These are phyloP conservation scores for Nothoprocta pentlandii DNA, from an alignment of 2,113 vertebrate species.

Conservation along the genomic window DNA sequence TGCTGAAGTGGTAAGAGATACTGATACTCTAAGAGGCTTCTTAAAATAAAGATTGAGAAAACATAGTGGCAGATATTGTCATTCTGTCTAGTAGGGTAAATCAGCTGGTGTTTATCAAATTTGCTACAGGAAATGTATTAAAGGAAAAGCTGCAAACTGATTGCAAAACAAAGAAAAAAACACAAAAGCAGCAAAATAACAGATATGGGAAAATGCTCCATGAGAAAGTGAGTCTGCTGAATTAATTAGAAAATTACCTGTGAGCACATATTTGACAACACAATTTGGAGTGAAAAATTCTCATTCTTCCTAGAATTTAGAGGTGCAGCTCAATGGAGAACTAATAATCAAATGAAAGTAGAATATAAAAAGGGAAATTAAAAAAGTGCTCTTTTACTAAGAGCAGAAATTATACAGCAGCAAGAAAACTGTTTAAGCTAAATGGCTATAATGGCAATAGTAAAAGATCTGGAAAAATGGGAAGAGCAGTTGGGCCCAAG, in stretches of 20 bases:
- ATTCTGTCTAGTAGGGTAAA: neutral
- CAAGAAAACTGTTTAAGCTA: neutral
- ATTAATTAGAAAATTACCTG: neutral
- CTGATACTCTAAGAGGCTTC: neutral
- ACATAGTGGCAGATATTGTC: neutral
- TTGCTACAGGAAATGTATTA: neutral
- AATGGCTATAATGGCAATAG: neutral
- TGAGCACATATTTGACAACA: neutral
- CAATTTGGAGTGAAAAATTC: neutral
- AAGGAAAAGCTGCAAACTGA: neutral
- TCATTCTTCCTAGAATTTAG: neutral
- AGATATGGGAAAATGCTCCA: neutral
- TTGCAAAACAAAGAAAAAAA: neutral
- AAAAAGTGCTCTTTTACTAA: neutral
- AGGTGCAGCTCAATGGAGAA: neutral
- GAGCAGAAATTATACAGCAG: neutral
- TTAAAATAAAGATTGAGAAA: neutral
- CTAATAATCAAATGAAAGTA: neutral
- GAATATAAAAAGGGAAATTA: neutral
- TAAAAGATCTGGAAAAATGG: neutral
- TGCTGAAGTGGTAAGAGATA: neutral
- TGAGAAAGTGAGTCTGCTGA: neutral
- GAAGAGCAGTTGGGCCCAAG: neutral
- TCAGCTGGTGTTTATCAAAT: neutral
- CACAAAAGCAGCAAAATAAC: neutral